Conservation (phyloP, 2,797 vertebrate genomes). For the Cuculus canorus region DNA sequence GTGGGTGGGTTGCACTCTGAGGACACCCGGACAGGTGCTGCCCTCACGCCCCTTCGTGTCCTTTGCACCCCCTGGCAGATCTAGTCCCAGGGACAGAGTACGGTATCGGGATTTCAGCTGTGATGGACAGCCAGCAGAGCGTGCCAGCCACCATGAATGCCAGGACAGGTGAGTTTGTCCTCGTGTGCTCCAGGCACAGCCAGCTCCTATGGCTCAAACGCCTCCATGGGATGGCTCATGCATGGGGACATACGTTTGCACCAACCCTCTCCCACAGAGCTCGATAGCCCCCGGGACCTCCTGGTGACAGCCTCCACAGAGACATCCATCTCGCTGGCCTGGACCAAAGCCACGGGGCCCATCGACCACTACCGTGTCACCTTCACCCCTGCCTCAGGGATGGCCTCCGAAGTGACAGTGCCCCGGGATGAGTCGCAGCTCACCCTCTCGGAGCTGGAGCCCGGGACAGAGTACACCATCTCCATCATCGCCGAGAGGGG, state of each 20-base stretch:
- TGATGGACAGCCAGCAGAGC: slow-evolving; percentile 89
- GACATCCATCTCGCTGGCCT: slow-evolving; percentile 91
- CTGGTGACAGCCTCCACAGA: slow-evolving; percentile 93
- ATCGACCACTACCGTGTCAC: slow-evolving; percentile 95
- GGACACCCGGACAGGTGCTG: background rate
- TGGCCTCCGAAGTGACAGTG: slow-evolving; percentile 88
- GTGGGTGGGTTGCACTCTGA: background rate
- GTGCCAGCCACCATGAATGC: slow-evolving; percentile 95
- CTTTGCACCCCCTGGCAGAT: slow-evolving; percentile 75
- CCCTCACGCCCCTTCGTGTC: background rate
- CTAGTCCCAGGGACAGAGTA: slow-evolving; percentile 96
- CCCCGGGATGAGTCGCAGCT: slow-evolving; percentile 83
- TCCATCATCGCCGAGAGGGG: slow-evolving; percentile 92
- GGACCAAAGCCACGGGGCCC: slow-evolving; percentile 90
- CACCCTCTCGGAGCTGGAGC: slow-evolving; percentile 89
- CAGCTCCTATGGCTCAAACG: background rate
- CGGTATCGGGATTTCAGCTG: slow-evolving; percentile 92
- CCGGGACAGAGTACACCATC: slow-evolving; percentile 95
- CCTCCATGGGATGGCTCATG: background rate
- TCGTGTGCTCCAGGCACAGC: background rate
- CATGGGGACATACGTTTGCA: background rate
- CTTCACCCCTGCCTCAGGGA: slow-evolving; percentile 89
- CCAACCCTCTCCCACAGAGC: slow-evolving; percentile 72
- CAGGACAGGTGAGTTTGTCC: slow-evolving; percentile 87
- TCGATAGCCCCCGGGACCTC: slow-evolving; percentile 92